A percentile compares a stretch with the other conserved stretches of the same genome.
These are phyloP conservation scores for Drosophila sordidula DNA, from an alignment of 2,888 invertebrate species.

Conservation along the genomic window DNA sequence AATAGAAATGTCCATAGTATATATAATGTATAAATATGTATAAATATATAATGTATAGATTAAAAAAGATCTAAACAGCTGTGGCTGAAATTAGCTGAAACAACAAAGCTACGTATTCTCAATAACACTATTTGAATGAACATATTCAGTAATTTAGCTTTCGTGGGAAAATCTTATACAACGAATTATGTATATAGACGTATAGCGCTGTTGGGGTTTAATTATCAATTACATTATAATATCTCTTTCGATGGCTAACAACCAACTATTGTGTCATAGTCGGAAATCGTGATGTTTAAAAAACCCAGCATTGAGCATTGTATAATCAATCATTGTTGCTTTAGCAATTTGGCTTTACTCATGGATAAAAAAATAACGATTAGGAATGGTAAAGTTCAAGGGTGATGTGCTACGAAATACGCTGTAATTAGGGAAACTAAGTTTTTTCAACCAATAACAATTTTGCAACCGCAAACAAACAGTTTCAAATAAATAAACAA, in stretches of 20 bases:
- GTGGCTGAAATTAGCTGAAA: not conserved
- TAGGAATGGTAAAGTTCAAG: not conserved
- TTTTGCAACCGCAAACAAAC: not conserved
- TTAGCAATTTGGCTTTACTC: conserved; percentile 9
- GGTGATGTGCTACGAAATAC: conserved; percentile 13
- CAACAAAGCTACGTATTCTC: not conserved
- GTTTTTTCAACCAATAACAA: not conserved
- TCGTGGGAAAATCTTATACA: conserved; percentile 6
- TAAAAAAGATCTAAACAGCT: not conserved
- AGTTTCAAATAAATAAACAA: too few relatives aligned
- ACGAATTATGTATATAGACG: not conserved
- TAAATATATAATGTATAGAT: too few relatives aligned
- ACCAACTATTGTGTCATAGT: conserved; percentile 41
- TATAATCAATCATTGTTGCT: conserved; percentile 40
- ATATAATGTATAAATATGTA: not conserved
- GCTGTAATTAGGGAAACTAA: conserved; percentile 2
- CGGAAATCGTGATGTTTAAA: conserved; percentile 39
- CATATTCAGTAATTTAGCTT: not conserved
- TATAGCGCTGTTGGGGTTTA: not conserved
- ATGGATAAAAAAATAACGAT: conserved; percentile 8
- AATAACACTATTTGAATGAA: not conserved
- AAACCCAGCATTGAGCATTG: conserved; percentile 36
- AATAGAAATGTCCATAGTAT: too few relatives aligned
- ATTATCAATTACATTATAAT: conserved; percentile 28
- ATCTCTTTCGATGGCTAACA: conserved; percentile 21